phyloP scores from a whole-genome alignment of 2,797 vertebrate species.

The Rhinoraja longicauda region DNA sequence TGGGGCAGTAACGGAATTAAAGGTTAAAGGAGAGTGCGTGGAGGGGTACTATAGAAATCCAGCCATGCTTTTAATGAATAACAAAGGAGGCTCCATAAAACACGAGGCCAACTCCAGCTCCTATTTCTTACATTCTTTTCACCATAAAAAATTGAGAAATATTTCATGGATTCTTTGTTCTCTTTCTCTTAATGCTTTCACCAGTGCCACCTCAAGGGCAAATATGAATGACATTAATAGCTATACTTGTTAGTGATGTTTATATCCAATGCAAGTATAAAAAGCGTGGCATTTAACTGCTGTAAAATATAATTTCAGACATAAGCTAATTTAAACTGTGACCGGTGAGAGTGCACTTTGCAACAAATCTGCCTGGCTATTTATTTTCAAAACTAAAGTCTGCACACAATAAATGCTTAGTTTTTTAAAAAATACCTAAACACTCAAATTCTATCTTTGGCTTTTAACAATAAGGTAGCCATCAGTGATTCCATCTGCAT shows the following conservation, averaged over 20 bases:
- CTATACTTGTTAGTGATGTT: neutral
- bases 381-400: neutral
- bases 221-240: too few species aligned
- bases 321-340: neutral
- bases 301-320: neutral
- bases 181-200: neutral
- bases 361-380: neutral
- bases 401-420: neutral
- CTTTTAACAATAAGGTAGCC: neutral
- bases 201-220: too few species aligned
- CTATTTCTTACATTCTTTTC: neutral
- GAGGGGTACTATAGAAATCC: too few species aligned
- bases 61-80: too few species aligned
- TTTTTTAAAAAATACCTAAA: neutral
- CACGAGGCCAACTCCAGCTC: too few species aligned
- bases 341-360: neutral
- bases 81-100: too few species aligned
- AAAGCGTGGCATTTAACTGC: neutral
- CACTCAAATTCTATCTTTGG: neutral
- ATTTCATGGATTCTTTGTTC: neutral
- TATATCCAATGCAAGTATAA: neutral
- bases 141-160: neutral
- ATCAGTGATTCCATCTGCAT: neutral
- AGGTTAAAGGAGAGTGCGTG: neutral
- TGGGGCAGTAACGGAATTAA: neutral